Conservation (phyloP, 37 sponge, comb jelly and placozoan species). For the Axinella damicornis region DNA sequence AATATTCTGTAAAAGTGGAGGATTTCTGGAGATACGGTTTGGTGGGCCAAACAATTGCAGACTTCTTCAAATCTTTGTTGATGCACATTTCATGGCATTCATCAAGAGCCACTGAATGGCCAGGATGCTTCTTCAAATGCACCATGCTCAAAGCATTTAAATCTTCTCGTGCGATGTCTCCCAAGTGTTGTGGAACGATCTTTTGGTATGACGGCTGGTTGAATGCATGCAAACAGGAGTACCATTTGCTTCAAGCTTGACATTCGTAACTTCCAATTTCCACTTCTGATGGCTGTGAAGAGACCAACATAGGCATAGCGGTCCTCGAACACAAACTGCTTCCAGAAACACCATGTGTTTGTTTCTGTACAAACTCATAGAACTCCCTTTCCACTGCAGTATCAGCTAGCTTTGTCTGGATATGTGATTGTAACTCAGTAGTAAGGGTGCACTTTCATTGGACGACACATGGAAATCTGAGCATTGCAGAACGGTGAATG, state of each 20-base stretch:
- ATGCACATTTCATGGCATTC: constrained; percentile 36
- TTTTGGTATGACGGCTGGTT: constrained; percentile 16
- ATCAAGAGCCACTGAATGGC: constrained; percentile 36
- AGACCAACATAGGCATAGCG: constrained; percentile 27
- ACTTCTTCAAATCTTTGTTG: constrained; percentile 21
- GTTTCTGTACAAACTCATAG: background rate
- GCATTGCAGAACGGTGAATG: no score
- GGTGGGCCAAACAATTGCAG: constrained; percentile 28
- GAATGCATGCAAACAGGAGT: constrained; percentile 20
- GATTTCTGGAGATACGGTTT: constrained; percentile 47
- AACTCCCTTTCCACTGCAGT: background rate
- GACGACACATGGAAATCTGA: no score
- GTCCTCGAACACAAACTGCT: constrained; percentile 9
- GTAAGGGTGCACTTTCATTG: no score
- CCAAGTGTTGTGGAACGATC: constrained; percentile 31
- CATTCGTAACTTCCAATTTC: constrained; percentile 26
- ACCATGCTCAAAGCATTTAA: constrained; percentile 1
- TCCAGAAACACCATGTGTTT: constrained; percentile 43
- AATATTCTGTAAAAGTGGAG: constrained; percentile 28
- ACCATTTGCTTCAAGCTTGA: constrained; percentile 19
- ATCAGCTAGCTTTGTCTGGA: background rate
- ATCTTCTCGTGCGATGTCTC: constrained; percentile 11
- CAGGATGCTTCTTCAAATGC: background rate
- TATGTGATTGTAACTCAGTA: background rate
- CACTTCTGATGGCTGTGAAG: background rate